Percentiles rank a stretch among this genome's conserved stretches.
These are phyloP conservation scores for Silvanus unidentatus DNA, from an alignment of 2,888 invertebrate species.

Conservation along the genomic window DNA sequence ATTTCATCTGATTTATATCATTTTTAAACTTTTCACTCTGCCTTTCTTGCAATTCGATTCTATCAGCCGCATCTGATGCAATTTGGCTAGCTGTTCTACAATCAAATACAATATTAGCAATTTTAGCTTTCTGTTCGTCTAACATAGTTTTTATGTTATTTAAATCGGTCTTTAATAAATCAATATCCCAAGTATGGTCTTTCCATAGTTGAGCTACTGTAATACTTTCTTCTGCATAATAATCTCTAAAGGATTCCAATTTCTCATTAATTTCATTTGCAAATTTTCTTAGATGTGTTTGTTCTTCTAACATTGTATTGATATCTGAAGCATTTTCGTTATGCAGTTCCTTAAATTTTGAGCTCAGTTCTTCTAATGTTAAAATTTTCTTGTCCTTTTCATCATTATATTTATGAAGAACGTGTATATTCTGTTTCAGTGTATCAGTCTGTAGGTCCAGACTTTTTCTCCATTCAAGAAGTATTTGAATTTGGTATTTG, in stretches of 20 bases:
- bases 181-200: conserved; percentile 38
- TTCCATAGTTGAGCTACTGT: conserved; percentile 41
- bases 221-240: conserved; percentile 41
- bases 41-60: conserved; percentile 48
- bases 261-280: conserved; percentile 22
- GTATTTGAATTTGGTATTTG: conserved; percentile 42
- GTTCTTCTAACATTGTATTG: conserved; percentile 35
- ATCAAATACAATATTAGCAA: conserved; percentile 48
- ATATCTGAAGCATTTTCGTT: conserved; percentile 29
- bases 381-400: neutral
- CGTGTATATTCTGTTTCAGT: conserved; percentile 39
- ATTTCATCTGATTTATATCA: conserved; percentile 45
- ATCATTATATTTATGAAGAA: conserved; percentile 24
- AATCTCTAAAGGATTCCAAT: conserved; percentile 37
- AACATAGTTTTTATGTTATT: conserved; percentile 28
- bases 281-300: conserved; percentile 7
- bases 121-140: conserved; percentile 46
- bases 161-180: conserved; percentile 29
- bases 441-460: conserved; percentile 49
- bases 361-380: conserved; percentile 23
- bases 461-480: conserved; percentile 51
- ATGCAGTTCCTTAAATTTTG: conserved; percentile 29
- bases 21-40: conserved; percentile 42
- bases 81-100: conserved; percentile 49
- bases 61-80: conserved; percentile 50